phyloP scores from a whole-genome alignment of 2,797 vertebrate genomes.

The Scyliorhinus canicula region DNA sequence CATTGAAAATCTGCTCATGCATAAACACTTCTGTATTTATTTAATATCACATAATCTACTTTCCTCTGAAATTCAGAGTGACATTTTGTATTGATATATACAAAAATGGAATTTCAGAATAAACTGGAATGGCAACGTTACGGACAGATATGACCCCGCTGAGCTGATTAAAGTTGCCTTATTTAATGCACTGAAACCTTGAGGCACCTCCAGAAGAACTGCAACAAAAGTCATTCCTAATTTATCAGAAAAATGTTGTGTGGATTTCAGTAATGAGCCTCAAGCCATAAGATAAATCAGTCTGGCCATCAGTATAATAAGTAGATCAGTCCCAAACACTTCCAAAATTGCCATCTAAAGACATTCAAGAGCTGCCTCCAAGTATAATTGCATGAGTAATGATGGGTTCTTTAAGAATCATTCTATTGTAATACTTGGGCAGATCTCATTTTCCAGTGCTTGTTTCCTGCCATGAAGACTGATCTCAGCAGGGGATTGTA shows the following conservation, averaged over 20 bases:
- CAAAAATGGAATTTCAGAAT: neutral
- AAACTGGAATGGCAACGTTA: neutral
- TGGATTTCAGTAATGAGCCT: neutral
- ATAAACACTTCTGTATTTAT: neutral
- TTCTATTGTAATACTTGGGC: slow-evolving; percentile 27
- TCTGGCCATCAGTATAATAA: slow-evolving; percentile 19
- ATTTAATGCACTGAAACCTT: neutral
- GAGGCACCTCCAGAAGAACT: neutral
- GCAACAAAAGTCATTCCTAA: neutral
- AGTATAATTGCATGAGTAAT: neutral
- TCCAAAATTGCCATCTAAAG: neutral
- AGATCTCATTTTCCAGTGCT: slow-evolving; percentile 52
- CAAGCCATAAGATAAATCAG: slow-evolving; percentile 17
- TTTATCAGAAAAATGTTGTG: slow-evolving; percentile 35
- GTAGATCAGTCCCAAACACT: slow-evolving; percentile 4
- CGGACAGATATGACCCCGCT: neutral
- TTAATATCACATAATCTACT: neutral
- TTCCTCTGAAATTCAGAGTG: neutral
- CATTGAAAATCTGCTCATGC: neutral
- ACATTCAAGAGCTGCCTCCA: neutral
- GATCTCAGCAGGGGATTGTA: slow-evolving; percentile 25
- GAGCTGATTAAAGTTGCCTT: slow-evolving; percentile 1
- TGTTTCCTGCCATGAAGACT: neutral
- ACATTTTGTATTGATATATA: neutral
- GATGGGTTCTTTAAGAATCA: slow-evolving; percentile 32